phyloP scores from a whole-genome alignment of 2,797 vertebrate genomes.

The Hylomyscus alleni region DNA sequence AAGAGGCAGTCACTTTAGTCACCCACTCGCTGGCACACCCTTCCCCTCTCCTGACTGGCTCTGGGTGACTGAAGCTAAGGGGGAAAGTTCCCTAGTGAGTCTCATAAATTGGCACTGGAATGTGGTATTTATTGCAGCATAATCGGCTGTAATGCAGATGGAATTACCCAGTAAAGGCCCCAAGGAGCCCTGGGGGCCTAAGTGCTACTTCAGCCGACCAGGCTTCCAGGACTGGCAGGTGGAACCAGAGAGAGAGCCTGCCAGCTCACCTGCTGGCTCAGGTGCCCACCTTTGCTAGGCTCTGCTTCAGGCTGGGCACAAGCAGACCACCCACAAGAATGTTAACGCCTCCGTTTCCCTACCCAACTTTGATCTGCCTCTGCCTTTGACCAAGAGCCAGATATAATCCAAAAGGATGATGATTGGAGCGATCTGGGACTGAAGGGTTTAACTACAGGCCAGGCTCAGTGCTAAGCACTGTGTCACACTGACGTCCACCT shows the following conservation, averaged over 20 bases:
- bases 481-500: rapidly evolving
- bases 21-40: slow-evolving; percentile 28
- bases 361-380: neutral
- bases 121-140: slow-evolving; percentile 76
- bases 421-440: neutral
- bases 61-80: slow-evolving; percentile 53
- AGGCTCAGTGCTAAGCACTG: neutral
- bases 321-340: neutral
- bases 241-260: neutral
- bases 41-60: neutral
- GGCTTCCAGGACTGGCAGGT: slow-evolving; percentile 8
- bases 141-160: slow-evolving; percentile 76
- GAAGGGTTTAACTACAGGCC: neutral
- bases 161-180: slow-evolving; percentile 75
- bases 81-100: slow-evolving; percentile 72
- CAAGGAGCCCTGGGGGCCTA: slow-evolving; percentile 58
- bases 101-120: slow-evolving; percentile 58
- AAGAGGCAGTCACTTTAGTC: slow-evolving; percentile 40
- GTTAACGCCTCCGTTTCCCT: neutral
- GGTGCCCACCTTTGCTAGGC: neutral
- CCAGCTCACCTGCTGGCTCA: neutral
- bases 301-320: neutral
- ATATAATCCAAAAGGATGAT: neutral
- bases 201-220: neutral
- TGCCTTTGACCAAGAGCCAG: slow-evolving; percentile 34